Conservation (phyloP, 1,140 invertebrate species). For the Brachionus sp. region DNA sequence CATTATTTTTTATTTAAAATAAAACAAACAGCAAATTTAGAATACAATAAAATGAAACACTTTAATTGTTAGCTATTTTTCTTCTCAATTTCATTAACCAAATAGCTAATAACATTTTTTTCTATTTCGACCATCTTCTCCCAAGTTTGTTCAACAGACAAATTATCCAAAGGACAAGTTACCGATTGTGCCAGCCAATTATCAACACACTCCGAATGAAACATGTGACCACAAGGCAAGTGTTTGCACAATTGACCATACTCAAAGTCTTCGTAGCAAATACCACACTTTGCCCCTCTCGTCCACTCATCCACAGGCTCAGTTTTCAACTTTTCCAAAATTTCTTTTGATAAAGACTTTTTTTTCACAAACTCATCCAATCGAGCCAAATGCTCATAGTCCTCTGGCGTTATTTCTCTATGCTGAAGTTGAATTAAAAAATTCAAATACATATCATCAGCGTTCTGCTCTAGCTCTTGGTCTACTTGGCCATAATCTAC, state of each 20-base stretch:
- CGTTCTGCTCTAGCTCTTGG: constrained; percentile 1
- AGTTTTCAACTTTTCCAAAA: neutral
- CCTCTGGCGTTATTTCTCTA: constrained; percentile 42
- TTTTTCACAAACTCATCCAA: constrained; percentile 31
- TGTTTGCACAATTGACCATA: neutral
- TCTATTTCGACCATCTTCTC: neutral
- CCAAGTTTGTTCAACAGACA: neutral
- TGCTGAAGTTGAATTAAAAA: constrained; percentile 43
- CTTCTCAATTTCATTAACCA: neutral
- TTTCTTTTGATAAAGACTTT: neutral
- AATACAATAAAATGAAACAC: neutral
- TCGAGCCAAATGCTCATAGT: constrained; percentile 24
- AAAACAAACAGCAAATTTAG: too few species aligned
- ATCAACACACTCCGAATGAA: constrained; percentile 44
- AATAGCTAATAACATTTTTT: neutral
- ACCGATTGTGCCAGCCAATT: constrained; percentile 14
- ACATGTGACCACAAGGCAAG: constrained; percentile 42
- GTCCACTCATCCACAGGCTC: neutral
- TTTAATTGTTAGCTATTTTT: neutral
- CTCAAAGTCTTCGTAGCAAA: neutral
- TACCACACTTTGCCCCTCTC: neutral
- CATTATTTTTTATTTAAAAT: too few species aligned
- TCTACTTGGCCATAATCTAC: neutral
- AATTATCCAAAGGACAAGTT: constrained; percentile 36
- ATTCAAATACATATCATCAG: constrained; percentile 7